Percentiles rank a stretch among this genome's conserved stretches.
phyloP scores from a whole-genome alignment of 2,113 vertebrate genomes.

The Lepidothrix coronata region DNA sequence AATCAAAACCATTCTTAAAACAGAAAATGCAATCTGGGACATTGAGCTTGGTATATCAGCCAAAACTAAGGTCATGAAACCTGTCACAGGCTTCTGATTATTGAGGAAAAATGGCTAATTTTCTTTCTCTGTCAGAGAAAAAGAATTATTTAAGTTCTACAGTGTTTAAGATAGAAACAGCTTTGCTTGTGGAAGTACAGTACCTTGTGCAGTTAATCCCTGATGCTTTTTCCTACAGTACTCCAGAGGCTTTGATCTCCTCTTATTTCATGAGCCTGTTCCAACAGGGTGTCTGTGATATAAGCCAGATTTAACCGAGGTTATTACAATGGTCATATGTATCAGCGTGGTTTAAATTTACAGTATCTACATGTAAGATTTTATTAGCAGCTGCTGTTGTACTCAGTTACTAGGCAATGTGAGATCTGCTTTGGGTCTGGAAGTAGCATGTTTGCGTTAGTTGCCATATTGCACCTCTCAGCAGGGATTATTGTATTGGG shows the following conservation, averaged over 20 bases:
- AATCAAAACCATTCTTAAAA: not conserved
- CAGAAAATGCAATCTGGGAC: not conserved
- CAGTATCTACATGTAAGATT: not conserved
- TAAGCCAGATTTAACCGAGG: not conserved
- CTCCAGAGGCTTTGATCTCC: not conserved
- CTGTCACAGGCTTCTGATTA: not conserved
- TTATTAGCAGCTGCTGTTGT: conserved; percentile 15
- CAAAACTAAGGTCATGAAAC: not conserved
- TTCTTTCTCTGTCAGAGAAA: not conserved
- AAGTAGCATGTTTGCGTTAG: not conserved
- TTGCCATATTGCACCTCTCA: not conserved
- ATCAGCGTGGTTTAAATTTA: not conserved
- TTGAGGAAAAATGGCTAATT: not conserved
- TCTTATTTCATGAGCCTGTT: not conserved
- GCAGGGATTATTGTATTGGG: not conserved
- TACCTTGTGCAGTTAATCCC: not conserved
- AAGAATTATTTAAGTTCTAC: not conserved
- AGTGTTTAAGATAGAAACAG: not conserved
- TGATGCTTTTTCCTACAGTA: not conserved
- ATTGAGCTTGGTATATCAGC: not conserved
- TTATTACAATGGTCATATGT: not conserved
- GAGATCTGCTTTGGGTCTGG: conserved; percentile 27
- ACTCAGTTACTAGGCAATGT: not conserved
- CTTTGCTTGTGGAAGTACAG: not conserved
- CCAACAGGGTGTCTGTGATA: not conserved